phyloP scores from a whole-genome alignment of 2,113 vertebrate genomes.

The Egretta garzetta region DNA sequence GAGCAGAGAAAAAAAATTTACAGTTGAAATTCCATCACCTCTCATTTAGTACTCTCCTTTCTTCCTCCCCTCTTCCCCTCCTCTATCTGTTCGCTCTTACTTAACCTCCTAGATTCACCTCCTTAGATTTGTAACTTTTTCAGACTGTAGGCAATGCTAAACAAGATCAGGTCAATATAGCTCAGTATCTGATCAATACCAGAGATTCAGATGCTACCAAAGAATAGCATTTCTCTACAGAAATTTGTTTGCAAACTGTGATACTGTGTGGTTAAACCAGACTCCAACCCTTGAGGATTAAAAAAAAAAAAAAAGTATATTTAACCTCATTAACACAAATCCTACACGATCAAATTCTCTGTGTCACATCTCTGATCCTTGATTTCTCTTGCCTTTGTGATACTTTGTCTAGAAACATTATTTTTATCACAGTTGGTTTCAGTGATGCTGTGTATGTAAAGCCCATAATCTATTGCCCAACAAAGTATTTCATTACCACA shows the following conservation, averaged over 20 bases:
- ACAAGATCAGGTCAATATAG: neutral
- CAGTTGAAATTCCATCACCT: neutral
- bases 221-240: neutral
- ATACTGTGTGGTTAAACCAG: neutral
- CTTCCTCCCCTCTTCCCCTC: neutral
- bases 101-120: neutral
- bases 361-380: neutral
- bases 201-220: neutral
- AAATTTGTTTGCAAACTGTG: neutral
- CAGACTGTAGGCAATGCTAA: neutral
- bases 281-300: neutral
- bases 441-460: neutral
- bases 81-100: neutral
- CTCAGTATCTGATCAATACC: neutral
- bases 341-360: neutral
- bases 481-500: neutral
- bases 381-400: neutral
- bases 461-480: neutral
- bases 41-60: neutral
- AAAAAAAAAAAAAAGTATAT: neutral
- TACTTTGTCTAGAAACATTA: neutral
- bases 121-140: neutral
- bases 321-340: neutral
- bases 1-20: conserved; percentile 25
- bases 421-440: neutral